phyloP scores from a whole-genome alignment of 1,140 invertebrate species.

The Uloborus diversus region DNA sequence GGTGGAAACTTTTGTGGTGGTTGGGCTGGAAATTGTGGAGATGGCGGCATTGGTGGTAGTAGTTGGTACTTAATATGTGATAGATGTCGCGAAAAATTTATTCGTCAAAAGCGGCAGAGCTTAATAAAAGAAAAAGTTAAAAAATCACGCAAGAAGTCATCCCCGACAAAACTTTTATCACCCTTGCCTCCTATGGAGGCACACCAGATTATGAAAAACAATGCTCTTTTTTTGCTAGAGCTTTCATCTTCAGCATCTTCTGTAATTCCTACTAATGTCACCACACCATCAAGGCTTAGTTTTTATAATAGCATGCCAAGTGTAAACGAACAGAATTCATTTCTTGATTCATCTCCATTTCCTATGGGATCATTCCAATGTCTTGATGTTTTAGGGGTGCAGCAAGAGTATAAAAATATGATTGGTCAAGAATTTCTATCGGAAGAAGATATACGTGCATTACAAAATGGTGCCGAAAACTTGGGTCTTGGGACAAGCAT shows the following conservation, averaged over 20 bases:
- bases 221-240: conserved; percentile 93
- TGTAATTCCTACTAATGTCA: conserved; percentile 45
- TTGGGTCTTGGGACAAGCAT: conserved; percentile 24
- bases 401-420: conserved; percentile 61
- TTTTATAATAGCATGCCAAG: conserved; percentile 52
- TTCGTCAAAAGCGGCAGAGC: conserved; percentile 69
- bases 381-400: conserved; percentile 74
- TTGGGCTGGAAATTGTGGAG: conserved; percentile 88
- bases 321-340: conserved; percentile 51
- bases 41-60: conserved; percentile 82
- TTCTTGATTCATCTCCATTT: conserved; percentile 60
- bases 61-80: conserved; percentile 94
- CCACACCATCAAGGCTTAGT: conserved; percentile 19
- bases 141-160: conserved; percentile 64
- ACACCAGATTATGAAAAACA: conserved; percentile 87
- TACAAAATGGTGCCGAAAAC: conserved; percentile 55
- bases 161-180: conserved; percentile 61
- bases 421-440: conserved; percentile 59
- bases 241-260: conserved; percentile 75
- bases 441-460: conserved; percentile 58
- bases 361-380: conserved; percentile 73
- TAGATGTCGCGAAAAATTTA: conserved; percentile 83
- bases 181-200: conserved; percentile 69
- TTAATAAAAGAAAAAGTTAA: conserved; percentile 64
- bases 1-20: conserved; percentile 84